A percentile compares a stretch with the other conserved stretches of the same genome.
phyloP scores from a whole-genome alignment of 2,113 vertebrate genomes.

The Seriola dumerili region DNA sequence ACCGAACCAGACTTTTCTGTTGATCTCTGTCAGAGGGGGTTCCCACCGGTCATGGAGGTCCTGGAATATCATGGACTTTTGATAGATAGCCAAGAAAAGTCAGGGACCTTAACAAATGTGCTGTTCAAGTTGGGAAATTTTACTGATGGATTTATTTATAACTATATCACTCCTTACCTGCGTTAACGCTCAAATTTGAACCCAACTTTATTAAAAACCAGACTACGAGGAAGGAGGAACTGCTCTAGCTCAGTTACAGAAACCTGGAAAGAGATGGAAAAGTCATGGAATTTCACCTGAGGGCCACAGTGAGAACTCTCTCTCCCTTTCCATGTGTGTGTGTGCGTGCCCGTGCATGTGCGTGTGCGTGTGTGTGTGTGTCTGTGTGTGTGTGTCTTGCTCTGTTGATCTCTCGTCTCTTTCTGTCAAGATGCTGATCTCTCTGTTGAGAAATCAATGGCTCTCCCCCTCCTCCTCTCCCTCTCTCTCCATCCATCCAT shows the following conservation, averaged over 20 bases:
- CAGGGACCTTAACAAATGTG: conserved; percentile 16
- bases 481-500: conserved; percentile 71
- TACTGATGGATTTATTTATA: neutral
- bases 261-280: conserved; percentile 35
- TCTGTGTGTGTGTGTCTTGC: conserved; percentile 42
- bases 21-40: conserved; percentile 66
- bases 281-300: conserved; percentile 57
- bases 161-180: neutral
- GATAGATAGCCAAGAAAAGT: conserved; percentile 37
- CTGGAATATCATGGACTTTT: conserved; percentile 52
- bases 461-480: conserved; percentile 36
- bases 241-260: conserved; percentile 1
- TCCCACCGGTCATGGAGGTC: conserved; percentile 50
- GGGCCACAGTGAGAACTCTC: conserved; percentile 42
- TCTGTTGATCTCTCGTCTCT: conserved; percentile 64
- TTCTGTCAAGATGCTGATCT: conserved; percentile 80
- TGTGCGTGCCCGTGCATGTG: conserved; percentile 29
- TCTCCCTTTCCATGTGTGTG: conserved; percentile 7
- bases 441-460: conserved; percentile 81
- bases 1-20: conserved; percentile 50
- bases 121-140: neutral
- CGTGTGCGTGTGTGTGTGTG: conserved; percentile 21
- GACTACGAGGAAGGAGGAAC: neutral
- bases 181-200: neutral
- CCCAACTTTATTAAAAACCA: neutral